Evolutionary conservation across 2,797 vertebrate genomes (phyloP).

Genomic region (Dallia pectoralis): DNA sequence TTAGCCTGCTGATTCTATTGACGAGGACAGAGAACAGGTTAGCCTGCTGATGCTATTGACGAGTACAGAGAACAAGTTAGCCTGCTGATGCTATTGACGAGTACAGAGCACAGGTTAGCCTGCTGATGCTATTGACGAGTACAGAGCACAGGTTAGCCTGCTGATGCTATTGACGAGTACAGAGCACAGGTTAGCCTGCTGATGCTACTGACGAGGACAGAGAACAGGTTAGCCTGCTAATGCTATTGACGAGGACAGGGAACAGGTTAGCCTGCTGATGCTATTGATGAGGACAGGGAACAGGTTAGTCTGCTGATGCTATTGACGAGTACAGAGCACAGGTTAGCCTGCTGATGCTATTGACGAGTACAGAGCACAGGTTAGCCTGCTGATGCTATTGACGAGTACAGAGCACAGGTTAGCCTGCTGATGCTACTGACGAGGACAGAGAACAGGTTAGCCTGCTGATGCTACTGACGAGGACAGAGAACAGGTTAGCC

Average conservation of each 20-base stretch:
- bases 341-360: neutral
- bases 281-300: neutral
- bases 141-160: too few relatives aligned
- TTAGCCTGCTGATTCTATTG: conserved; percentile 87
- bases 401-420: neutral
- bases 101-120: neutral
- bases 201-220: neutral
- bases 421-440: neutral
- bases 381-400: too few relatives aligned
- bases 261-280: neutral
- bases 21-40: neutral
- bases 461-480: neutral
- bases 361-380: too few relatives aligned
- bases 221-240: too few relatives aligned
- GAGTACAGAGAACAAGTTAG: too few relatives aligned
- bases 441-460: neutral
- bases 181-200: neutral
- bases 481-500: neutral
- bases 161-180: too few relatives aligned
- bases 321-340: neutral
- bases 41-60: neutral
- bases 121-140: neutral
- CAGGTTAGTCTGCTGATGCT: conserved; percentile 94
- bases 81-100: conserved; percentile 86
- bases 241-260: too few relatives aligned